These are phyloP conservation scores for Buceros bicornis DNA, from an alignment of 2,797 vertebrate species.

Conservation along the genomic window DNA sequence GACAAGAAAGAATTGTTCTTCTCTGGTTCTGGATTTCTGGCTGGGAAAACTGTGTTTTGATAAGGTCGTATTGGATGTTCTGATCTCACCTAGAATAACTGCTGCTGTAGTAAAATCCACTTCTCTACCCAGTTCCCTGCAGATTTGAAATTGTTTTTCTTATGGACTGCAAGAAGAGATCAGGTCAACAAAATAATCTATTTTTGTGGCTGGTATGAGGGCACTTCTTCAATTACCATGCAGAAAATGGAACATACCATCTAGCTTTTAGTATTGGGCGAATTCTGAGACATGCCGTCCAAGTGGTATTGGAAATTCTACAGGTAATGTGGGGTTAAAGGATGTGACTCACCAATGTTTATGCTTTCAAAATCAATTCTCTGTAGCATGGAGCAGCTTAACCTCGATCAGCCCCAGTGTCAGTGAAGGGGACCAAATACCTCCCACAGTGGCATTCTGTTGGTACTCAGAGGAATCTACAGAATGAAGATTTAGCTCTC, in stretches of 20 bases:
- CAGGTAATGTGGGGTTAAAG: neutral
- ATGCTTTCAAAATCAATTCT: neutral
- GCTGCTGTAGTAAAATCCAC: neutral
- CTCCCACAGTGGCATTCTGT: constrained; percentile 1
- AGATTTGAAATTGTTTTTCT: neutral
- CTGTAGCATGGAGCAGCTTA: neutral
- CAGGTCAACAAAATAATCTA: neutral
- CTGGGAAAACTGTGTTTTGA: neutral
- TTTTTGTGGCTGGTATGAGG: neutral
- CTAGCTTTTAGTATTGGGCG: neutral
- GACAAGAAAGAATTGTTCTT: neutral
- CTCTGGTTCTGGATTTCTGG: neutral
- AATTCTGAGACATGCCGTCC: neutral
- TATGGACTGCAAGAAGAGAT: neutral
- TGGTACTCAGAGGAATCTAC: neutral
- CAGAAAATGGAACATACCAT: neutral
- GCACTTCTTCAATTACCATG: neutral
- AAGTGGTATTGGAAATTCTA: neutral
- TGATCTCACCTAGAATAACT: neutral
- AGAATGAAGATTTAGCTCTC: constrained; percentile 21
- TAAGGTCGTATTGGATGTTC: neutral
- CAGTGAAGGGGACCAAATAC: neutral
- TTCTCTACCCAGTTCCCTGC: neutral
- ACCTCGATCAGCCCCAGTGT: neutral
- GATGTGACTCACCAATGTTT: neutral